phyloP scores from a whole-genome alignment of 2,888 invertebrate species.

The Hecatera dysodea region DNA sequence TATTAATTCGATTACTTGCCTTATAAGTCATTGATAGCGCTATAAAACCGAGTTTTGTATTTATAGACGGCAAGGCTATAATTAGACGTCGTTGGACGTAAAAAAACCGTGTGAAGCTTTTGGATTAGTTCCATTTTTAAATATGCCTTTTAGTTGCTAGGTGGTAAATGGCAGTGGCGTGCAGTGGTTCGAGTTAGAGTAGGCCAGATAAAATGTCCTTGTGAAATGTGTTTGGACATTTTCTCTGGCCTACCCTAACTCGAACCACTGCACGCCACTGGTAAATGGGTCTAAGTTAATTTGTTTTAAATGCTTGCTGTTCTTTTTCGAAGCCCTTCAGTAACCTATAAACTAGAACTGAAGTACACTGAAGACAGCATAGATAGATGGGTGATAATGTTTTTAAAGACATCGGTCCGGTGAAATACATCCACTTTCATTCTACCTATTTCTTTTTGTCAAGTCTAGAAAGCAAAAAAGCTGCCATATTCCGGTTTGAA shows the following conservation, averaged over 20 bases:
- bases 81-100: slow-evolving; percentile 49
- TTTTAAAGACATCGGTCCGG: background rate
- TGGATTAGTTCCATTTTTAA: slow-evolving; percentile 2
- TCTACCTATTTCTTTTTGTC: background rate
- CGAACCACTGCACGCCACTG: too few relatives aligned
- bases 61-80: slow-evolving; percentile 55
- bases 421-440: background rate
- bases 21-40: slow-evolving; percentile 39
- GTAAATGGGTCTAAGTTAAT: background rate
- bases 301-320: background rate
- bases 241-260: too few relatives aligned
- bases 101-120: slow-evolving; percentile 41
- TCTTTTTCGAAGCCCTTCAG: background rate
- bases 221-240: too few relatives aligned
- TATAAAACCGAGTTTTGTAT: slow-evolving; percentile 50
- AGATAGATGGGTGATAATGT: too few relatives aligned
- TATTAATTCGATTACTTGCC: slow-evolving; percentile 48
- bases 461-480: background rate
- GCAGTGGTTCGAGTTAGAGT: too few relatives aligned
- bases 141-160: background rate
- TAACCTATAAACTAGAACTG: background rate
- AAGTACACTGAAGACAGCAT: background rate
- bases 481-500: slow-evolving; percentile 9
- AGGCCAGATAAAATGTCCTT: too few relatives aligned
- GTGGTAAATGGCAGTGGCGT: background rate